Percentiles rank a stretch among this genome's conserved stretches.
These are phyloP conservation scores for Lordiphosa collinella DNA, from an alignment of 1,140 invertebrate genomes.

Conservation along the genomic window DNA sequence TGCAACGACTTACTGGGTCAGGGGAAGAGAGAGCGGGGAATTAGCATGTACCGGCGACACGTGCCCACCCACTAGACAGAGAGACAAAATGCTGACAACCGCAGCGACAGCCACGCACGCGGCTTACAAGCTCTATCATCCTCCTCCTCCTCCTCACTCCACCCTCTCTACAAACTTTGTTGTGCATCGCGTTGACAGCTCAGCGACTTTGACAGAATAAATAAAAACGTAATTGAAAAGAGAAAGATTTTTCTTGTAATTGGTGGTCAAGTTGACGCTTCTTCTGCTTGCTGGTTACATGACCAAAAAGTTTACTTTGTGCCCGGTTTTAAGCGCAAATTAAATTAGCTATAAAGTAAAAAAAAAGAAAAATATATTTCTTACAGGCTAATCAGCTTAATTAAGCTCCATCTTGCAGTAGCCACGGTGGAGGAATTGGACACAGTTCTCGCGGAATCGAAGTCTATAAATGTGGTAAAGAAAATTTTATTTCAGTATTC, in stretches of 20 bases:
- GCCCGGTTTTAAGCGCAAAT: too few relatives aligned
- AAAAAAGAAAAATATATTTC: slow-evolving; percentile 1
- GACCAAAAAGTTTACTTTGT: slow-evolving; percentile 43
- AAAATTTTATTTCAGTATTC: too few relatives aligned
- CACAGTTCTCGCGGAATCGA: not conserved
- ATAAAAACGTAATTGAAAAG: slow-evolving; percentile 47
- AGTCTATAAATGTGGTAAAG: not conserved
- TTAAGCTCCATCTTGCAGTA: slow-evolving; percentile 17
- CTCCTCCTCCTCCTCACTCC: not conserved
- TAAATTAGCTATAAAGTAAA: slow-evolving; percentile 43
- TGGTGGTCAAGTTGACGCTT: slow-evolving; percentile 7
- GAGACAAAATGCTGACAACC: slow-evolving; percentile 35
- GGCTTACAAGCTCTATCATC: slow-evolving; percentile 3
- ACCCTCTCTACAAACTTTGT: not conserved
- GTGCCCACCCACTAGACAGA: slow-evolving; percentile 1
- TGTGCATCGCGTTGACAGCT: slow-evolving; percentile 50
- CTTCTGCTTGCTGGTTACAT: slow-evolving; percentile 28
- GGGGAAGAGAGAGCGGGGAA: not conserved
- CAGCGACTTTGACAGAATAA: slow-evolving; percentile 24
- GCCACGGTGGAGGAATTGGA: slow-evolving; percentile 3
- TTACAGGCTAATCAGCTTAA: slow-evolving; percentile 50
- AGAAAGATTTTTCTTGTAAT: slow-evolving; percentile 48
- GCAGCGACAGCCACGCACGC: slow-evolving; percentile 27
- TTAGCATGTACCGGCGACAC: slow-evolving; percentile 35
- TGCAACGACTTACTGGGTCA: slow-evolving; percentile 16